Evolutionary conservation across 2,888 invertebrate species (phyloP).

Genomic region (Sclerodermus sp.): DNA sequence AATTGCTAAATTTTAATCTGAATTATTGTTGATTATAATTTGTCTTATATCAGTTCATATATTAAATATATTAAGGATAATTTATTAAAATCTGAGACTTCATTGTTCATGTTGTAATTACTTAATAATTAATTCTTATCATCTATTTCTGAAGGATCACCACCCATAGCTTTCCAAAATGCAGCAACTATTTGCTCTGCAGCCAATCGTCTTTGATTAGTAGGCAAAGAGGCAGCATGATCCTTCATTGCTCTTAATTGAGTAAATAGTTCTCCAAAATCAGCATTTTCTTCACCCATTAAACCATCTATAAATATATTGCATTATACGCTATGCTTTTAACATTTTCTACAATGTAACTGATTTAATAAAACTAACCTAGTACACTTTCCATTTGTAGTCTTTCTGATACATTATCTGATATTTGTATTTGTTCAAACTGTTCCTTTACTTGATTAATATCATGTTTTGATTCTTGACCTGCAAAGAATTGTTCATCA

Average conservation of each 20-base stretch:
- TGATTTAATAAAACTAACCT: conserved; percentile 30
- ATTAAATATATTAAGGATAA: too few species aligned
- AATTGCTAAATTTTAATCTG: too few species aligned
- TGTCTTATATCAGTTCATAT: too few species aligned
- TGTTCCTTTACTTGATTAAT: conserved; percentile 43
- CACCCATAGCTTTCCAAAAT: conserved; percentile 76
- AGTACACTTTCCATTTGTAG: conserved; percentile 46
- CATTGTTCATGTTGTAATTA: neutral
- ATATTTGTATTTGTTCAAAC: conserved; percentile 41
- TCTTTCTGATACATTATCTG: conserved; percentile 34
- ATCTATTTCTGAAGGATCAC: conserved; percentile 69
- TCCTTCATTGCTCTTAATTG: conserved; percentile 70
- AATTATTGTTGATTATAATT: too few species aligned
- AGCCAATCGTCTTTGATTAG: conserved; percentile 67
- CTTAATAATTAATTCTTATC: conserved; percentile 41
- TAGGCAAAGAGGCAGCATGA: conserved; percentile 65
- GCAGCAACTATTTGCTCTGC: conserved; percentile 74
- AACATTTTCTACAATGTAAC: too few species aligned
- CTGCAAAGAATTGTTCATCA: neutral
- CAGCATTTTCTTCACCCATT: conserved; percentile 53
- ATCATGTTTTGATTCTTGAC: conserved; percentile 22
- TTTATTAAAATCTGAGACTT: too few species aligned
- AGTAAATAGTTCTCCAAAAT: conserved; percentile 69
- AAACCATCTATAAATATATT: conserved; percentile 41
- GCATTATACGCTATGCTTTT: neutral